Evolutionary conservation across 37 sponge, comb jelly and placozoan genomes (phyloP).

Genomic region (Lycopodina hypogea): DNA sequence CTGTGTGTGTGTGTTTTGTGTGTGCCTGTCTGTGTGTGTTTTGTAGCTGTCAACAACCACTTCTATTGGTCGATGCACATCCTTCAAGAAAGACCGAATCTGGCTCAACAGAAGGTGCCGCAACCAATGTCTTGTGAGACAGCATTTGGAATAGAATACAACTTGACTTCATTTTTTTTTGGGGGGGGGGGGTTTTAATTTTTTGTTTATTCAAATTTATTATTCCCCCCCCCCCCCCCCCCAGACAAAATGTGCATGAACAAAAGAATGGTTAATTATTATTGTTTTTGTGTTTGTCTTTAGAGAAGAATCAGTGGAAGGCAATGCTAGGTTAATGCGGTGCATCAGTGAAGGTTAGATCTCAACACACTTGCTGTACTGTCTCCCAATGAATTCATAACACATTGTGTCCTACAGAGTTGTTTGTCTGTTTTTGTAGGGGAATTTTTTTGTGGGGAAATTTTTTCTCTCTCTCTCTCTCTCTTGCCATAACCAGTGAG

Average conservation of each 20-base stretch:
- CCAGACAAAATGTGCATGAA: neutral
- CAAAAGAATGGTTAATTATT: neutral
- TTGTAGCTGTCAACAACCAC: conserved; percentile 73
- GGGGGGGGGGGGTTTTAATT: too few relatives aligned
- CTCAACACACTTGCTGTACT: too few relatives aligned
- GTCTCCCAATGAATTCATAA: neutral
- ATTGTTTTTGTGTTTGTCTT: neutral
- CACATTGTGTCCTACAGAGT: too few relatives aligned
- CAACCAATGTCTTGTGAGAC: too few relatives aligned
- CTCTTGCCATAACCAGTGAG: too few relatives aligned
- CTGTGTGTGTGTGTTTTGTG: too few relatives aligned
- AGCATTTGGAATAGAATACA: too few relatives aligned
- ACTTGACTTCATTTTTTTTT: too few relatives aligned
- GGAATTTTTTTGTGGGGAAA: too few relatives aligned
- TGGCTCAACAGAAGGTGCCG: conserved; percentile 83
- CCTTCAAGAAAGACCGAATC: conserved; percentile 57
- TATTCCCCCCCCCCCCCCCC: neutral
- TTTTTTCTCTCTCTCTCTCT: too few relatives aligned
- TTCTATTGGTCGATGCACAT: conserved; percentile 41
- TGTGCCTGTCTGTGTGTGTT: too few relatives aligned
- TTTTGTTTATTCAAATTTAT: neutral
- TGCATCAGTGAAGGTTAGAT: conserved; percentile 64
- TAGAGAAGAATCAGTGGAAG: conserved; percentile 55
- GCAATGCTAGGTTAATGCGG: conserved; percentile 47
- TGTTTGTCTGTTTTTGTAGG: too few relatives aligned